Base-by-base conservation (phyloP, 2,113 vertebrate species). In the Pogonocichla stellata region DNA sequence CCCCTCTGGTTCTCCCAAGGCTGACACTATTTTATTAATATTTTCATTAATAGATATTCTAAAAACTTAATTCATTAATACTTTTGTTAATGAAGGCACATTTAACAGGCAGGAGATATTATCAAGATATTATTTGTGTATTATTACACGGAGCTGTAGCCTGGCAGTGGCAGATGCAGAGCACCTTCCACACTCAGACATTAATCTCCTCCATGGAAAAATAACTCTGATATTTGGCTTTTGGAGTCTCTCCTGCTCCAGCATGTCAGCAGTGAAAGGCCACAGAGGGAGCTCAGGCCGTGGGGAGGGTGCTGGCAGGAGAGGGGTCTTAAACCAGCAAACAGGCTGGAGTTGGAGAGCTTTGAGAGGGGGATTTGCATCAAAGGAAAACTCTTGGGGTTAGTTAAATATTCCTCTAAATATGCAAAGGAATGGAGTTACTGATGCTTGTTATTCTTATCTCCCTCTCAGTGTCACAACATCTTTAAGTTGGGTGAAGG, bases 361-460 rank as follows among this genome's bases (percentile, higher is more conserved):
- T 94, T 54, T 88, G 95, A 86, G 71, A 86, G 31, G 42, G 10
- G 82, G 95, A 83, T 96, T 96, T 96, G 71, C 90, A 67, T 96
- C 74, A 38, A 91, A 95, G 91, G 70, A 58, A 83, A 80, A 83
- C 86, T 93, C 92, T 60, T 15, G 5, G 72, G 60, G 74, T 92
- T 95, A 80, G 87, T 95, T 85, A 93, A 93, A 78, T 94, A 94
- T 90, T 92, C 95, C 85, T 94, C 94, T 92, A 82, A 95, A 96
- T 94, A 96, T 80, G 88, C 88, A 95, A 56, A 96, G 90, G 79
- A 78, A 43, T 45, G 24, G 85, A 93, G 93, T 93, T 96, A 70
- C 90, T 94, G 92, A 64, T 96, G 90, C 94, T 97, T 93, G 93
- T 96, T 96, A 90, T 93, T 96, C 90, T 96, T 93, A 90, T 95